phyloP scores from a whole-genome alignment of 1,140 invertebrate species.

The Scaptomyza montana region DNA sequence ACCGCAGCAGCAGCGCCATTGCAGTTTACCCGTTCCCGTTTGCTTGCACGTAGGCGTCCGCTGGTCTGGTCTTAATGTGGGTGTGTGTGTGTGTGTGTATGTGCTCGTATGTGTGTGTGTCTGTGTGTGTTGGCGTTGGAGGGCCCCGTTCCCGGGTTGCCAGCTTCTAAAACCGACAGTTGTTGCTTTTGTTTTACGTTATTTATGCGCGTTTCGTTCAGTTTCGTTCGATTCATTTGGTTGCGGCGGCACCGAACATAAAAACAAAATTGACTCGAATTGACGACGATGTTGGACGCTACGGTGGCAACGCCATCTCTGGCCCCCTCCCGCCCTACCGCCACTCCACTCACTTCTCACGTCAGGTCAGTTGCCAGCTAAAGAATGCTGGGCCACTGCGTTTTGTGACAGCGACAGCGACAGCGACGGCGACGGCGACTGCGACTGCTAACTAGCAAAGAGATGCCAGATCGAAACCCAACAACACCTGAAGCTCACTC shows the following conservation, averaged over 20 bases:
- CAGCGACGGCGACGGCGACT: slow-evolving; percentile 7
- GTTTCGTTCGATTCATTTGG: slow-evolving; percentile 73
- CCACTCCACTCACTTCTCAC: neutral
- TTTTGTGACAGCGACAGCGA: slow-evolving; percentile 29
- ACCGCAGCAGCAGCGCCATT: slow-evolving; percentile 50
- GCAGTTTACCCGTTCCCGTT: slow-evolving; percentile 56
- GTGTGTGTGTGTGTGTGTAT: slow-evolving; percentile 6
- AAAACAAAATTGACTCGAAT: slow-evolving; percentile 71
- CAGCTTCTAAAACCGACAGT: slow-evolving; percentile 16
- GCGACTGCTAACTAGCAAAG: slow-evolving; percentile 64
- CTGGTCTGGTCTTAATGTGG: slow-evolving; percentile 53
- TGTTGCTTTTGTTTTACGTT: slow-evolving; percentile 57
- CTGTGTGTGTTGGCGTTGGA: slow-evolving; percentile 41
- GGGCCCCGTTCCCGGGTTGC: slow-evolving; percentile 43
- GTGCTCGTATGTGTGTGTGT: slow-evolving; percentile 7
- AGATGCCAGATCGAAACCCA: slow-evolving; percentile 54
- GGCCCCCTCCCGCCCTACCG: neutral
- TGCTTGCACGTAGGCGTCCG: slow-evolving; percentile 70
- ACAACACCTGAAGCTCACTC: slow-evolving; percentile 74
- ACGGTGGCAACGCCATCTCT: slow-evolving; percentile 23
- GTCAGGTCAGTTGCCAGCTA: slow-evolving; percentile 42
- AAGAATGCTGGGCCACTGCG: slow-evolving; percentile 50
- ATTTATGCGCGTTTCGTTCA: slow-evolving; percentile 75
- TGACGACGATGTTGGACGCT: slow-evolving; percentile 42
- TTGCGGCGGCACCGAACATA: slow-evolving; percentile 55